A percentile compares a stretch with the other conserved stretches of the same genome.
phyloP scores from a whole-genome alignment of 2,113 vertebrate genomes.

The Lutjanus erythropterus region DNA sequence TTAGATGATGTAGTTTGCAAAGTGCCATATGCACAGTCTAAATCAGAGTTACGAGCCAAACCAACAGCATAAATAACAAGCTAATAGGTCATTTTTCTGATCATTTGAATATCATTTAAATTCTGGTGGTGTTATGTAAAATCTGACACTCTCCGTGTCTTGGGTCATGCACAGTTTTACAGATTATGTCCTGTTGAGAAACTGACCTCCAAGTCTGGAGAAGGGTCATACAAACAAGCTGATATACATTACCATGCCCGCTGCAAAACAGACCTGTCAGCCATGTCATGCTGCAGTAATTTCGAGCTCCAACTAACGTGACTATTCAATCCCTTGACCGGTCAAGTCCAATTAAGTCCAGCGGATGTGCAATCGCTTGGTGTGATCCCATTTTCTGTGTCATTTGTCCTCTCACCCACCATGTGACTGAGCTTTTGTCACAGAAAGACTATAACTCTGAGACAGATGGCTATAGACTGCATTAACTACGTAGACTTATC shows the following conservation, averaged over 20 bases:
- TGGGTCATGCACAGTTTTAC: background rate
- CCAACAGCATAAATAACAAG: background rate
- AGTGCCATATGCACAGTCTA: background rate
- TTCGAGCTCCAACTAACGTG: background rate
- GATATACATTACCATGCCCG: background rate
- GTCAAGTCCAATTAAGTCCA: constrained; percentile 45
- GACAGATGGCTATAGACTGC: constrained; percentile 31
- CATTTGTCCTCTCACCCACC: constrained; percentile 11
- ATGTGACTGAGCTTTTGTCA: constrained; percentile 12
- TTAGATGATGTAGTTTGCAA: constrained; percentile 5
- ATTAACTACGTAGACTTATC: constrained; percentile 42
- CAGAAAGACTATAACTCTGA: constrained; percentile 8
- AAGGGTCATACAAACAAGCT: constrained; percentile 10
- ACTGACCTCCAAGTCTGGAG: constrained; percentile 15
- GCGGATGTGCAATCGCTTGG: constrained; percentile 21
- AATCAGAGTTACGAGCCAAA: background rate
- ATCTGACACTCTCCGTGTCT: constrained; percentile 13
- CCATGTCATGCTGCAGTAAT: constrained; percentile 16
- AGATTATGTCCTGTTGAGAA: constrained; percentile 24
- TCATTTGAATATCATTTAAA: constrained; percentile 35
- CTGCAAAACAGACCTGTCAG: constrained; percentile 36
- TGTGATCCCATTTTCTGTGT: constrained; percentile 26
- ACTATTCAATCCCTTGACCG: background rate
- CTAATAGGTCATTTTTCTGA: constrained; percentile 10
- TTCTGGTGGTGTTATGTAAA: constrained; percentile 22